Base-by-base conservation (phyloP, 2,797 vertebrate species). In the Scarus forsteni region DNA sequence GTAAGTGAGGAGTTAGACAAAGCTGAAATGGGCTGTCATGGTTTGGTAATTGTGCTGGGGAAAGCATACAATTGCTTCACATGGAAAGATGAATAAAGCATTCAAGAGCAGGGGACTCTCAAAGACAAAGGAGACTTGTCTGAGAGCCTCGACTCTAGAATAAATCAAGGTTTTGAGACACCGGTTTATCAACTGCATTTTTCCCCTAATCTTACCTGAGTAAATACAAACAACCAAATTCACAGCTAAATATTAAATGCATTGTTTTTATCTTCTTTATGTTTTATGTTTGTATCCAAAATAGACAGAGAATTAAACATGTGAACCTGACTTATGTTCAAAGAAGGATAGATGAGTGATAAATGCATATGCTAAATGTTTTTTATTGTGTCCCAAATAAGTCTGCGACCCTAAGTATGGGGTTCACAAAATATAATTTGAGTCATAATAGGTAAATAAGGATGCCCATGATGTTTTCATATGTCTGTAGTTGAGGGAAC, bases 11-110 rank as follows among this genome's bases (percentile, higher is more conserved):
- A 85, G 75, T 89, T 78, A 77, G 81, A 87, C 80, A 87, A 85
- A 84, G 75, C 84, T 72, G 77, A 89, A 90, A 89, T 91, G 60
- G 80, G 62, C 80, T 91, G 87, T 88, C 85, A 89, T 85, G 80
- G 81, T 80, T 88, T 84, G 72, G 85, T 91, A 90, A 89, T 91
- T 91, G 86, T 88, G 52, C 71, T 60, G 59, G 75, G 59, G 75
- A 85, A 86, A 81, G 83, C 69, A 75, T 71, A 74, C 76, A 70
- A 85, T 86, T 85, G 87, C 68, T 73, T 85, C 72, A 71, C 70
- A 75, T 79, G 75, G 66, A 81, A 86, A 76, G 19, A 83, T 84
- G 75, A 87, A 85, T 80, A 78, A 66, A 72, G 58, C 44, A 56
- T 85, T 85, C 43, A 75, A 76, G 69, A 86, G 56, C 49, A 55